phyloP scores from a whole-genome alignment of 2,888 invertebrate genomes.

The Ceraclea dissimilis region DNA sequence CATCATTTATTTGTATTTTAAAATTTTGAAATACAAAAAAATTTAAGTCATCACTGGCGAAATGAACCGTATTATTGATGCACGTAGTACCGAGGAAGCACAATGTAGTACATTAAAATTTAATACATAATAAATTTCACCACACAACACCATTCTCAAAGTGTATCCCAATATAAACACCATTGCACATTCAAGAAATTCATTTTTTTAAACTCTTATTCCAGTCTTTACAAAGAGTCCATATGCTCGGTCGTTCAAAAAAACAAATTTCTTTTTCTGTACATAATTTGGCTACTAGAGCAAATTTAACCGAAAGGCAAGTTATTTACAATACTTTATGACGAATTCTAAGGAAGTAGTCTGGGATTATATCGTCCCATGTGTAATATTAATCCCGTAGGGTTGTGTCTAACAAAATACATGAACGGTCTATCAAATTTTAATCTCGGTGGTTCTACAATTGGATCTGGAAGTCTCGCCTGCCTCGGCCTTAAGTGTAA shows the following conservation, averaged over 20 bases:
- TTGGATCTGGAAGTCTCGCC: conserved; percentile 31
- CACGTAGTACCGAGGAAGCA: too few relatives aligned
- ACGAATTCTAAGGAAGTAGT: conserved; percentile 55
- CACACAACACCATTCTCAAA: too few relatives aligned
- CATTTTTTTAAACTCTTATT: conserved; percentile 21
- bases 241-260: conserved; percentile 21
- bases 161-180: not conserved
- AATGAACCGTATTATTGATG: too few relatives aligned
- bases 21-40: too few relatives aligned
- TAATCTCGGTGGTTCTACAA: conserved; percentile 55
- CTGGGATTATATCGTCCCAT: conserved; percentile 84
- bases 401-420: conserved; percentile 83
- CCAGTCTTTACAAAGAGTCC: conserved; percentile 10
- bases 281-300: not conserved
- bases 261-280: conserved; percentile 23
- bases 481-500: conserved; percentile 57
- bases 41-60: too few relatives aligned
- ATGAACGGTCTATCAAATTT: conserved; percentile 83
- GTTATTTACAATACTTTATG: not conserved
- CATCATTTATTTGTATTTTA: too few relatives aligned
- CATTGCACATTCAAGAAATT: conserved; percentile 20
- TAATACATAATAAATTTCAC: too few relatives aligned
- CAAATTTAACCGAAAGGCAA: not conserved
- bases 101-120: too few relatives aligned
- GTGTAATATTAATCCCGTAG: conserved; percentile 82